These are phyloP conservation scores for Horisme vitalbata DNA, from an alignment of 2,888 invertebrate genomes.

Conservation along the genomic window DNA sequence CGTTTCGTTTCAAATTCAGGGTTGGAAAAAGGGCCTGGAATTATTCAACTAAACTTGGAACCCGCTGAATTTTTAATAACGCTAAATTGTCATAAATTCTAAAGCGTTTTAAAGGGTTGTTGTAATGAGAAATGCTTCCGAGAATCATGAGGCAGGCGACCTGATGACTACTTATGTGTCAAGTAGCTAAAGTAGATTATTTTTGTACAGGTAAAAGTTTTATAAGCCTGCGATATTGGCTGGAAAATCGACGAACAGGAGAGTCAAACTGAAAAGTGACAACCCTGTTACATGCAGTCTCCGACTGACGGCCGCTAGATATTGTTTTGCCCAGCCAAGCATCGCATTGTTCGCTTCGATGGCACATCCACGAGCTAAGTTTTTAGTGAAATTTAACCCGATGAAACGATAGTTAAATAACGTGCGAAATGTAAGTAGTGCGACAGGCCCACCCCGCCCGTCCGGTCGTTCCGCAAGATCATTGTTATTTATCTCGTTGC, in stretches of 20 bases:
- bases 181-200: background rate
- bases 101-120: slow-evolving; percentile 22
- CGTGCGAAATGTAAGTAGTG: slow-evolving; percentile 58
- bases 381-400: slow-evolving; percentile 17
- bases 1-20: slow-evolving; percentile 46
- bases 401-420: slow-evolving; percentile 50
- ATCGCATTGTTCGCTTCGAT: slow-evolving; percentile 46
- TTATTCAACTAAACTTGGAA: slow-evolving; percentile 47
- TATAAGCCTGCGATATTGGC: slow-evolving; percentile 6
- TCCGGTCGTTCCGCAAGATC: slow-evolving; percentile 59
- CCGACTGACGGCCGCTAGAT: slow-evolving; percentile 48
- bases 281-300: slow-evolving; percentile 46
- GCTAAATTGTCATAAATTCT: slow-evolving; percentile 45
- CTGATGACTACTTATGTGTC: background rate
- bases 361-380: slow-evolving; percentile 29
- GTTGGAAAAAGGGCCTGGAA: slow-evolving; percentile 50
- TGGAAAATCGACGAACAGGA: slow-evolving; percentile 15
- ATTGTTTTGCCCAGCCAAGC: slow-evolving; percentile 53
- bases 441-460: slow-evolving; percentile 43
- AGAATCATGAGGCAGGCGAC: slow-evolving; percentile 1
- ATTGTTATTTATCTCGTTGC: slow-evolving; percentile 77
- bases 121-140: slow-evolving; percentile 1
- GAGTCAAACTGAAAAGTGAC: slow-evolving; percentile 36
- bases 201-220: slow-evolving; percentile 6
- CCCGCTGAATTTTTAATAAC: slow-evolving; percentile 53